A percentile compares a stretch with the other conserved stretches of the same genome.
Evolutionary conservation across 2,888 invertebrate genomes (phyloP).

Genomic region (Caenorhabditis angaria): DNA sequence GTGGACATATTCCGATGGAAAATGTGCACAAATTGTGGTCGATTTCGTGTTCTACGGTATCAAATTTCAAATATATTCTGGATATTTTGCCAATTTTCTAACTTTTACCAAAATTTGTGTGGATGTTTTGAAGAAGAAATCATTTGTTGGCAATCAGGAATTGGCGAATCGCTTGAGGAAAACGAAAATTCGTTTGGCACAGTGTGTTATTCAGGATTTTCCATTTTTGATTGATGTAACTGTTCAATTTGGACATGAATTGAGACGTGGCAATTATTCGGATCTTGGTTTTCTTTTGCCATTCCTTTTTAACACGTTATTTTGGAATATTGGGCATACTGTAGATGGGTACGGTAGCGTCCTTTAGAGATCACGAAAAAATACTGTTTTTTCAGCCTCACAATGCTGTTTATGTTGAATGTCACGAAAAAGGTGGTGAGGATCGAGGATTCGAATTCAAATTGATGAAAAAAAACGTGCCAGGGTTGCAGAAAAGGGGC

Average conservation of each 20-base stretch:
- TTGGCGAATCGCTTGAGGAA: neutral
- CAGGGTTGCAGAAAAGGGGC: neutral
- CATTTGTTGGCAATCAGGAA: neutral
- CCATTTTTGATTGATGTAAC: neutral
- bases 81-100: neutral
- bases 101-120: neutral
- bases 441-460: neutral
- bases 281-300: neutral
- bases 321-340: neutral
- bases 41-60: neutral
- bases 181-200: neutral
- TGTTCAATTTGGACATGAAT: neutral
- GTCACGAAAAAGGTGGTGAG: neutral
- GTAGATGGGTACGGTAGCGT: neutral
- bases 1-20: neutral
- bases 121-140: neutral
- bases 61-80: neutral
- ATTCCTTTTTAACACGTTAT: neutral
- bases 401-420: neutral
- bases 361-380: neutral
- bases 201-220: slow-evolving; percentile 2
- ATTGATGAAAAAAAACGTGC: neutral
- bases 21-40: neutral
- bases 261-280: neutral
- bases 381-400: neutral